Evolutionary conservation across 1,140 invertebrate species (phyloP).

Genomic region (Himalopsyche phryganea): DNA sequence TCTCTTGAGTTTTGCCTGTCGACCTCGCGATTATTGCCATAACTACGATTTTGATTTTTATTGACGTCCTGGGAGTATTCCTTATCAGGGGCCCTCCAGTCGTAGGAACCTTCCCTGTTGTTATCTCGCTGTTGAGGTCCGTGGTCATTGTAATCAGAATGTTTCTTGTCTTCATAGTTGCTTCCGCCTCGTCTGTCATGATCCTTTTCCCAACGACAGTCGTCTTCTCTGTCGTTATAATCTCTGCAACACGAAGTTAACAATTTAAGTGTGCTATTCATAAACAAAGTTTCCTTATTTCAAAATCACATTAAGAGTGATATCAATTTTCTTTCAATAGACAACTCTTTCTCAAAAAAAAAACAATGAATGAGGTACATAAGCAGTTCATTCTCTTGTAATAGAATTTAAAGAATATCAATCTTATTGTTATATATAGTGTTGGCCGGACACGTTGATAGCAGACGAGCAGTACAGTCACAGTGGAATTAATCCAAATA

Average conservation of each 20-base stretch:
- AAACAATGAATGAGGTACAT: no score
- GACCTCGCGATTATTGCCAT: constrained; percentile 42
- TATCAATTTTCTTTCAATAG: no score
- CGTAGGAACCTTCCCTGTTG: constrained; percentile 24
- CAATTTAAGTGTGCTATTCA: no score
- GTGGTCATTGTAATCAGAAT: constrained; percentile 29
- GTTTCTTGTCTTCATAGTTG: constrained; percentile 31
- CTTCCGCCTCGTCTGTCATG: constrained; percentile 28
- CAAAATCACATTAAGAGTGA: no score
- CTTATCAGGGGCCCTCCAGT: constrained; percentile 30
- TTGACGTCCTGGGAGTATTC: constrained; percentile 42
- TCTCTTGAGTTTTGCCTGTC: constrained; percentile 51
- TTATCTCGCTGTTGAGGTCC: constrained; percentile 7
- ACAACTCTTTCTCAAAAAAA: no score
- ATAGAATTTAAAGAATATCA: no score
- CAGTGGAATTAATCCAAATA: no score
- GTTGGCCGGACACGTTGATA: no score
- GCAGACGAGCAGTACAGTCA: no score
- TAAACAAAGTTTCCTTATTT: no score
- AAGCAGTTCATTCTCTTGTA: no score
- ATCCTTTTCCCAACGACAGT: constrained; percentile 29
- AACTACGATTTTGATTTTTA: constrained; percentile 35
- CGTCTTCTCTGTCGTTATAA: constrained; percentile 27
- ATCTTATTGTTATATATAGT: no score
- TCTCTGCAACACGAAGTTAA: constrained; percentile 21